Base-by-base conservation (phyloP, 2,888 invertebrate species). In the Boloria euphrosyne region DNA sequence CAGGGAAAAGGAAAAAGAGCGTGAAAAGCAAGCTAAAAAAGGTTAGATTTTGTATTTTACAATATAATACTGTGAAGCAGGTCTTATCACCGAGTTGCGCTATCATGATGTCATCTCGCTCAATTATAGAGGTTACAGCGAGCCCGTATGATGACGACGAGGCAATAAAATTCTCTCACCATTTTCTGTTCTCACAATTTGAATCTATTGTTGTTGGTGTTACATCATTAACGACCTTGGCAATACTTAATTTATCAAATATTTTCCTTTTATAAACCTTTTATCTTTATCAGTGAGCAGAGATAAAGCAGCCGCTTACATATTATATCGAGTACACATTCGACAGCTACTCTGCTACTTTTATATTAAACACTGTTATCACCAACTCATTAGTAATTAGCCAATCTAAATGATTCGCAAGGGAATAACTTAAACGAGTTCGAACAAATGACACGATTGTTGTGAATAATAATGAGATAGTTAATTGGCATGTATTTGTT, bases 1-100 rank as follows among this genome's bases (percentile, higher is more conserved):
- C 61, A 82, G 87, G 66, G 93, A 93, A 74, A 93, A 92, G 83
- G 92, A 92, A 74, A 90, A 86, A 77, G 90, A 93, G 79, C 83
- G 86, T 18, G 90, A 92, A 68, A 90, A 89, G 74, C 89, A 86
- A 67, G 76, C 85, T 4, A 90, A 89, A 76, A 90, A 83, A 90
- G 92, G 92, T 92, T 71, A 77, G 84, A 69, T 43, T 52, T 22
- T 54, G 16, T 50, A 49, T 43, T 43, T 60, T 68, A 65, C 22
- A 38, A 61, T 68, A 53, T 46, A 53, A 62, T 64, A 17, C 31
- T 43, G 55, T 60, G 64, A 22, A 55, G 59, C 38, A 51, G 50
- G 49, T 62, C 54, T 67, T 60, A 69, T 73, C 72, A 71, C 73
- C 70, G 64, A 67, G 71, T 74, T 76, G 73, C 73, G 75, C 73